Percentiles rank a stretch among this genome's conserved stretches.
phyloP scores from a whole-genome alignment of 2,888 invertebrate genomes.

The Drepanosiphum platanoidis region DNA sequence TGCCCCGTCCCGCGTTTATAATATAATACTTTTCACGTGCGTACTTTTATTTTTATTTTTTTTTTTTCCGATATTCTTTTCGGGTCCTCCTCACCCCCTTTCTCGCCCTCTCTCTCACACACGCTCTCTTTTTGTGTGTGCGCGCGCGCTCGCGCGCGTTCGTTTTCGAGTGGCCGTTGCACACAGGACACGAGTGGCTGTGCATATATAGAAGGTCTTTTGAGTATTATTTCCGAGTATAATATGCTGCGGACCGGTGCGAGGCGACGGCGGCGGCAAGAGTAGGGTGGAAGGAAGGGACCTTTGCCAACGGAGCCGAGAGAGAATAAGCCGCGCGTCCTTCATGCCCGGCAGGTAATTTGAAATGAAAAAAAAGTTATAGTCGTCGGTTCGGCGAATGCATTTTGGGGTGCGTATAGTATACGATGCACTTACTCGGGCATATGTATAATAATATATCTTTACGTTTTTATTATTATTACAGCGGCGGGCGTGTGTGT shows the following conservation, averaged over 20 bases:
- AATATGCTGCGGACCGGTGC: not conserved
- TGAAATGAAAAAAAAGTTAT: slow-evolving; percentile 1
- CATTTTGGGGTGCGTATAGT: not conserved
- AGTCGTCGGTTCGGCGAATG: slow-evolving; percentile 40
- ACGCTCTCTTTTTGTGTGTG: not conserved
- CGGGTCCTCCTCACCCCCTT: not conserved
- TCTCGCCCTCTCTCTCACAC: not conserved
- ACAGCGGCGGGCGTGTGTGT: not conserved
- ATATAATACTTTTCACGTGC: slow-evolving; percentile 8
- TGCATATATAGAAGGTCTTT: slow-evolving; percentile 22
- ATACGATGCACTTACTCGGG: not conserved
- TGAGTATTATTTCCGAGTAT: slow-evolving; percentile 21
- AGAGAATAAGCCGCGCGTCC: not conserved
- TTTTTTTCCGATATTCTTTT: slow-evolving; percentile 19
- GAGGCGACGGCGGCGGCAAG: not conserved
- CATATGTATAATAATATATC: not conserved
- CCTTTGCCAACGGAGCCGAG: not conserved
- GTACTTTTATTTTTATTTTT: not conserved
- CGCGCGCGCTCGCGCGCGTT: not conserved
- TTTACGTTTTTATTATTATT: slow-evolving; percentile 10
- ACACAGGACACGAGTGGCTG: not conserved
- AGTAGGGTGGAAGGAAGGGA: not conserved
- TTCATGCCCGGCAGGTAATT: not conserved
- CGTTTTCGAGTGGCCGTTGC: not conserved
- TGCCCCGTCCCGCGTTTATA: not conserved